phyloP scores from a whole-genome alignment of 2,113 vertebrate species.

The Ranitomeya imitator region DNA sequence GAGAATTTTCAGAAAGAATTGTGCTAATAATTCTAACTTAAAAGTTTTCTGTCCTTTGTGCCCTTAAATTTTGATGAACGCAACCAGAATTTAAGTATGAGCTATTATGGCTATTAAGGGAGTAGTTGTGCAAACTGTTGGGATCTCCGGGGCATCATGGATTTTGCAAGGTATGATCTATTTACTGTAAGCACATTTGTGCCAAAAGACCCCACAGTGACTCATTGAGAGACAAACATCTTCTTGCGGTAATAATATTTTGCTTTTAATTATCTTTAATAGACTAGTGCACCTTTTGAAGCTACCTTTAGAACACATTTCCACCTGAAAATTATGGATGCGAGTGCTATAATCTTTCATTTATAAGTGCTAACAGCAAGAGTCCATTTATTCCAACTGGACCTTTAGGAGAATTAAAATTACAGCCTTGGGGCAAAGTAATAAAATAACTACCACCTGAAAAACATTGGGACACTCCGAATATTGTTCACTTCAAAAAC shows the following conservation, averaged over 20 bases:
- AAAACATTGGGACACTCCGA: background rate
- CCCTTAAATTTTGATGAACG: conserved; percentile 34
- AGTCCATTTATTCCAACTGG: conserved; percentile 32
- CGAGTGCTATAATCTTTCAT: conserved; percentile 34
- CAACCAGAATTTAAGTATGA: conserved; percentile 40
- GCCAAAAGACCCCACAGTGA: conserved; percentile 50
- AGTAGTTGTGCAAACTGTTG: conserved; percentile 49
- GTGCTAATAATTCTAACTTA: background rate
- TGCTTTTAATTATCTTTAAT: conserved; percentile 56
- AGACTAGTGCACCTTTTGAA: conserved; percentile 49
- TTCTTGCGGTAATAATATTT: conserved; percentile 57
- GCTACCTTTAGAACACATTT: conserved; percentile 42
- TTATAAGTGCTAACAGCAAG: conserved; percentile 23
- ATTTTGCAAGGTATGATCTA: conserved; percentile 57
- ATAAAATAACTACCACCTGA: background rate
- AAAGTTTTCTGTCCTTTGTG: conserved; percentile 41
- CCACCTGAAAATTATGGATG: conserved; percentile 33
- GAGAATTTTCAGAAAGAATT: background rate
- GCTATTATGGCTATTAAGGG: conserved; percentile 53
- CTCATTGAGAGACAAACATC: conserved; percentile 57
- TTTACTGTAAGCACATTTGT: conserved; percentile 57
- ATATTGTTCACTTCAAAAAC: background rate
- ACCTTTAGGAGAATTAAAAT: background rate
- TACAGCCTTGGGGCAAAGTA: background rate
- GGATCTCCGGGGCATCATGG: conserved; percentile 51